Evolutionary conservation across 2,888 invertebrate species (phyloP).

Genomic region (Blera fallax): DNA sequence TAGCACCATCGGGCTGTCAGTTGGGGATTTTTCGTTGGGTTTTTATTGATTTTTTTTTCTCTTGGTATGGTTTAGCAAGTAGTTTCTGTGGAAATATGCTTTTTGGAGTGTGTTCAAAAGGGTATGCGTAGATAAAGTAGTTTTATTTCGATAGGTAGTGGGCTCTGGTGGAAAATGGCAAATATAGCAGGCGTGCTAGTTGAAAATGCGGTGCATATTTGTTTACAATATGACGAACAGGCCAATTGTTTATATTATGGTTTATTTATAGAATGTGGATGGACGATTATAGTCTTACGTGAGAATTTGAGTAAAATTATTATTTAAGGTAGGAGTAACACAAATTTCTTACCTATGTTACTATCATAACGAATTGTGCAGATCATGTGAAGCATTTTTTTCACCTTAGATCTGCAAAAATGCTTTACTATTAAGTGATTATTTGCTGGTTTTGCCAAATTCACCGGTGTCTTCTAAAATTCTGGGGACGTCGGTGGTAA

Average conservation of each 20-base stretch:
- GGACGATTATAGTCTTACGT: background rate
- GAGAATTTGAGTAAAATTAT: background rate
- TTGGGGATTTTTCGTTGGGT: constrained; percentile 66
- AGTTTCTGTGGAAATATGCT: constrained; percentile 16
- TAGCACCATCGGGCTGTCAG: constrained; percentile 67
- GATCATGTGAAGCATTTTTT: too few relatives aligned
- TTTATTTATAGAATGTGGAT: constrained; percentile 40
- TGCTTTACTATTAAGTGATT: too few relatives aligned
- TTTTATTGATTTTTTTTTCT: constrained; percentile 67
- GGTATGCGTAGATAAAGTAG: constrained; percentile 21
- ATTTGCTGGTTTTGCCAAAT: too few relatives aligned
- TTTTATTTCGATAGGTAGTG: background rate
- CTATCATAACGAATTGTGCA: too few relatives aligned
- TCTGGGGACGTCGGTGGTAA: too few relatives aligned
- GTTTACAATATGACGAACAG: constrained; percentile 46
- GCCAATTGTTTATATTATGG: constrained; percentile 49
- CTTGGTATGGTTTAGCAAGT: constrained; percentile 7
- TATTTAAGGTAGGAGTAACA: too few relatives aligned
- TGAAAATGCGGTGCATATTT: constrained; percentile 43
- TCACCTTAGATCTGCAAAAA: too few relatives aligned
- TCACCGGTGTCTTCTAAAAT: too few relatives aligned
- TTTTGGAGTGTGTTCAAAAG: constrained; percentile 24
- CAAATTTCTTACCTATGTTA: too few relatives aligned
- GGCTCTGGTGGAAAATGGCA: constrained; percentile 23
- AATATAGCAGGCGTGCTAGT: constrained; percentile 12